These are phyloP conservation scores for Leucoraja erinaceus DNA, from an alignment of 2,113 vertebrate species.

Conservation along the genomic window DNA sequence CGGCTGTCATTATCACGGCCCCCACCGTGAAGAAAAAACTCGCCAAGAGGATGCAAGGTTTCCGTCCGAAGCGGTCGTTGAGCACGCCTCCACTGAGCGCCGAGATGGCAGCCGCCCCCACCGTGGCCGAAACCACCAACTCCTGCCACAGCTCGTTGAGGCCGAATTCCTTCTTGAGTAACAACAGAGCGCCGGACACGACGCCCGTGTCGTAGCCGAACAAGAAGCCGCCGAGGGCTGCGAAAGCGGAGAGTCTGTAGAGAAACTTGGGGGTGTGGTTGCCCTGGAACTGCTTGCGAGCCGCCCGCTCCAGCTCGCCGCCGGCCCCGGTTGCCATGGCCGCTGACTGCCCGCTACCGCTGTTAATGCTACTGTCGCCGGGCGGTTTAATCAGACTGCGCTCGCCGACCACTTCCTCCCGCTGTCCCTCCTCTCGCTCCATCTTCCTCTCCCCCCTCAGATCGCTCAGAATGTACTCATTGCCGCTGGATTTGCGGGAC, in stretches of 20 bases:
- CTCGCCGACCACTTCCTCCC: conserved; percentile 58
- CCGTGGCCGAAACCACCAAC: conserved; percentile 84
- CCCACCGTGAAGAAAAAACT: conserved; percentile 75
- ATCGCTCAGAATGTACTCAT: conserved; percentile 88
- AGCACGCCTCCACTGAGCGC: conserved; percentile 73
- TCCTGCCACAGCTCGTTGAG: conserved; percentile 87
- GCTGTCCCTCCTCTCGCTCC: conserved; percentile 55
- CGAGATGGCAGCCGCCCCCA: conserved; percentile 79
- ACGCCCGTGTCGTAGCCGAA: conserved; percentile 96
- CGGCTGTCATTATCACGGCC: conserved; percentile 64
- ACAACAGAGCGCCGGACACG: conserved; percentile 88
- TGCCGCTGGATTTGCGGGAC: conserved; percentile 81
- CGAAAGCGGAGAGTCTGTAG: conserved; percentile 68
- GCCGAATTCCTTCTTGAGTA: conserved; percentile 81
- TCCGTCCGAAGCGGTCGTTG: conserved; percentile 73
- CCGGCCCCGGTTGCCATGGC: conserved; percentile 41
- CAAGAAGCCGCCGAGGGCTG: conserved; percentile 86
- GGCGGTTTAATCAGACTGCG: conserved; percentile 73
- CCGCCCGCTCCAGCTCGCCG: conserved; percentile 80
- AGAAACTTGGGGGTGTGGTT: conserved; percentile 72
- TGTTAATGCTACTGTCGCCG: conserved; percentile 67
- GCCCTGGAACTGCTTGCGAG: conserved; percentile 84
- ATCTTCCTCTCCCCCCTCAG: conserved; percentile 83
- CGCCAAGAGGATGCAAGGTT: conserved; percentile 77
- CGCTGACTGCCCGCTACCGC: conserved; percentile 44